Evolutionary conservation across 2,888 invertebrate species (phyloP), one percentile per base, ranked within the genome.

Genomic region (Adelphocoris suturalis): DNA sequence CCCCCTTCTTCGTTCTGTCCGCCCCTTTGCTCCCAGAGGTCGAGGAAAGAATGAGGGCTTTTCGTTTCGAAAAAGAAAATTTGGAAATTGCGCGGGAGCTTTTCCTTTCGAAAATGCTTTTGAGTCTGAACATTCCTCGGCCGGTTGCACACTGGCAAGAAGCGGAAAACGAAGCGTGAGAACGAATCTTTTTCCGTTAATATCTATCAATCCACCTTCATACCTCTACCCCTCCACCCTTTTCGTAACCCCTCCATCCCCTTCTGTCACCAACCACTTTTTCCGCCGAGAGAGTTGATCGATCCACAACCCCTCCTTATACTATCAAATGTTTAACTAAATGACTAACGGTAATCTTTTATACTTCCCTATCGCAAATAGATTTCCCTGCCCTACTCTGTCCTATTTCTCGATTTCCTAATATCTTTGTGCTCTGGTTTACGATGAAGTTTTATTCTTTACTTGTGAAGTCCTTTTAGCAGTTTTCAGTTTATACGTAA

Each of bases 251-350:
- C 37, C 37, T 7, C 37, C 37, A 2, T 7, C 37, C 37, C 37
- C 37, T 4, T 37, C 3, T 4, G 37, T 4, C 2, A 37, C 37
- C 37, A 2, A 7, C 37, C 37, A 2, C 37, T 37, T 37, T 78
- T 16, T 78, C 47, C 46, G 78, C 2, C 11, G n/a, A 78, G 46
- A 19, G 47, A 7, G 78, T 37, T 16, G 78, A 78, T 78, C 47
- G 78, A 78, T 78, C 78, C 11, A 37, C 78, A 47, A 78, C 12
- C 27, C 23, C 19, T n/a, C 37, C 7, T 7, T 68, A 5, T 0
- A 68, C 12, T 68, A 61, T 61, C n/a, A 61, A 68, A 68, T 68
- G 68, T 68, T 68, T 23, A 23, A 68, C 68, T 68, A 68, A 68
- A 68, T 23, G 23, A 1, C 68, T 7, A 68, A 68, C 5, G 52